Conservation (phyloP, 2,797 vertebrate genomes). For the Gymnothorax javanicus region DNA sequence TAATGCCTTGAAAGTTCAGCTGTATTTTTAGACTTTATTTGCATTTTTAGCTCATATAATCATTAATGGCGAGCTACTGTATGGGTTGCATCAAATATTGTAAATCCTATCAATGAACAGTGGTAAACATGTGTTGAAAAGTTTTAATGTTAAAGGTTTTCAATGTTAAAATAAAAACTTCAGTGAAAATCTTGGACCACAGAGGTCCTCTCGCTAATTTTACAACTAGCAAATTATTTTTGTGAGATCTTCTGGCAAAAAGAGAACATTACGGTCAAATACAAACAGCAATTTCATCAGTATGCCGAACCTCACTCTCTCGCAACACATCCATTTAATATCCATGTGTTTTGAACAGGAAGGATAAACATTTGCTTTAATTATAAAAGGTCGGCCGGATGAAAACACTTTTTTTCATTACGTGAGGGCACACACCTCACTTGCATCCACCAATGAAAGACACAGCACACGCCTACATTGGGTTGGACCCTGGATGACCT, state of each 20-base stretch:
- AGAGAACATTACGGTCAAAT: constrained; percentile 60
- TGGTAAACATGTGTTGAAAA: not conserved
- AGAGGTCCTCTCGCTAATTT: not conserved
- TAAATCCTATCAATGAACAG: not conserved
- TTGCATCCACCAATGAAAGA: constrained; percentile 49
- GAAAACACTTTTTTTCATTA: constrained; percentile 67
- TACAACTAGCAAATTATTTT: not conserved
- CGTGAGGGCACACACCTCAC: constrained; percentile 48
- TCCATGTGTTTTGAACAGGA: constrained; percentile 63
- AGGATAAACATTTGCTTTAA: constrained; percentile 71
- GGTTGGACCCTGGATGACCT: constrained; percentile 14
- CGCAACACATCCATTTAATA: constrained; percentile 54
- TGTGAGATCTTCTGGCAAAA: constrained; percentile 51
- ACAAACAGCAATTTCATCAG: constrained; percentile 51
- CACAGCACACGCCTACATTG: constrained; percentile 21
- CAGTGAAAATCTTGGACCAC: not conserved
- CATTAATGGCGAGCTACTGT: not conserved
- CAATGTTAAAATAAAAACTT: not conserved
- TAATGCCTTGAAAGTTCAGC: not conserved
- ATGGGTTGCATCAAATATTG: not conserved
- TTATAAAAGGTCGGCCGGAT: constrained; percentile 65
- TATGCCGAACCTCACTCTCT: constrained; percentile 55
- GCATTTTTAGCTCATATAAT: not conserved
- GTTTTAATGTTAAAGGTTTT: not conserved
- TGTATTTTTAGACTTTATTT: not conserved